Conservation (phyloP, 2,888 invertebrate species). For the Euzophera pinguis region DNA sequence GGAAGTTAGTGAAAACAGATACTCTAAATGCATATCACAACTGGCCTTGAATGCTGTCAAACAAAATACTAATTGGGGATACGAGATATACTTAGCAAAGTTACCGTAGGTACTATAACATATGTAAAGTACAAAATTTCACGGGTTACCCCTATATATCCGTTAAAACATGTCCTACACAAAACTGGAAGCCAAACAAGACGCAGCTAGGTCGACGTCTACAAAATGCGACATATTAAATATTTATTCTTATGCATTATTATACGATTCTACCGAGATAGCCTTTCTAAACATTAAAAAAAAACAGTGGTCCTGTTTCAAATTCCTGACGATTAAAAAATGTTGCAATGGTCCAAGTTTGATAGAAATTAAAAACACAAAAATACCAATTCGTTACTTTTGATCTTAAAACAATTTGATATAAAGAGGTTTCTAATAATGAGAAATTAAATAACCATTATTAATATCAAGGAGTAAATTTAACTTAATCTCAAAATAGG, state of each 20-base stretch:
- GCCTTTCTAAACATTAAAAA: slow-evolving; percentile 53
- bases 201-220: slow-evolving; percentile 51
- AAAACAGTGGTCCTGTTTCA: slow-evolving; percentile 64
- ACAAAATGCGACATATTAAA: slow-evolving; percentile 48
- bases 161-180: slow-evolving; percentile 42
- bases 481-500: slow-evolving; percentile 16
- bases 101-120: slow-evolving; percentile 27
- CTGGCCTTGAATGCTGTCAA: slow-evolving; percentile 40
- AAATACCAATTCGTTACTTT: slow-evolving; percentile 14
- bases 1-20: slow-evolving; percentile 27
- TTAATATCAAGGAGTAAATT: not conserved
- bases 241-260: slow-evolving; percentile 27
- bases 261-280: slow-evolving; percentile 60
- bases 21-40: slow-evolving; percentile 60
- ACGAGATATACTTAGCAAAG: slow-evolving; percentile 18
- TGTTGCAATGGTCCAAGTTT: slow-evolving; percentile 69
- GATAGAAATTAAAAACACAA: slow-evolving; percentile 21
- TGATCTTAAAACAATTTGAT: too few relatives aligned
- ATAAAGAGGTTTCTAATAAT: too few relatives aligned
- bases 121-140: slow-evolving; percentile 65
- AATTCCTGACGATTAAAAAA: slow-evolving; percentile 53
- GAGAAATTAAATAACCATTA: too few relatives aligned
- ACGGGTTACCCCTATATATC: slow-evolving; percentile 31
- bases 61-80: slow-evolving; percentile 20
- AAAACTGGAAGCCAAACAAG: slow-evolving; percentile 73